Conservation (phyloP, 2,888 invertebrate genomes). For the Sarcophaga rosellei region DNA sequence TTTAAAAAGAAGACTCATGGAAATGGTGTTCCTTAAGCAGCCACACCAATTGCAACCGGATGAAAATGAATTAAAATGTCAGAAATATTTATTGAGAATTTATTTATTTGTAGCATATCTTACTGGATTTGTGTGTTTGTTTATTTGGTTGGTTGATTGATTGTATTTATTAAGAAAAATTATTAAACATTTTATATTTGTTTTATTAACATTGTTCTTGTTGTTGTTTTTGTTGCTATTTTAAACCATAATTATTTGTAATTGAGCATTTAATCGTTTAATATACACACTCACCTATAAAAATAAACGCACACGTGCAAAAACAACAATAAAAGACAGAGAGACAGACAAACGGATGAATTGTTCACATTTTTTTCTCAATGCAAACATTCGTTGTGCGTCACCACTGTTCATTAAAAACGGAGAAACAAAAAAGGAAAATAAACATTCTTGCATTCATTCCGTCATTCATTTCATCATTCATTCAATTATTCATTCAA, state of each 20-base stretch:
- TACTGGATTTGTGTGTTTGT: not conserved
- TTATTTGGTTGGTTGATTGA: not conserved
- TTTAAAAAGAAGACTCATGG: not conserved
- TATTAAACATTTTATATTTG: not conserved
- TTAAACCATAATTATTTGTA: constrained; percentile 62
- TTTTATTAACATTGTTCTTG: too few species aligned
- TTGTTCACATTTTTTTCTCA: not conserved
- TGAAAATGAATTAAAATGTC: constrained; percentile 27
- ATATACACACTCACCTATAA: constrained; percentile 15
- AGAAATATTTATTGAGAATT: constrained; percentile 34
- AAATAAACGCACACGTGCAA: not conserved
- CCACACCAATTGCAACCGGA: constrained; percentile 25
- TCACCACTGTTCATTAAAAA: too few species aligned
- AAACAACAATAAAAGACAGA: not conserved
- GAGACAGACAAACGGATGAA: constrained; percentile 13
- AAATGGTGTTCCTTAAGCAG: not conserved
- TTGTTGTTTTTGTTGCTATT: not conserved
- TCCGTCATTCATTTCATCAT: not conserved
- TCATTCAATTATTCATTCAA: not conserved
- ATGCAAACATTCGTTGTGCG: too few species aligned
- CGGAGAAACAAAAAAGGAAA: too few species aligned
- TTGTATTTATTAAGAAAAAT: not conserved
- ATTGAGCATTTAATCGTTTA: constrained; percentile 45
- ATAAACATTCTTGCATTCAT: not conserved
- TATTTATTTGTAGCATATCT: not conserved